Base-by-base conservation (phyloP, 2,888 invertebrate genomes). In the Acleris sparsana region DNA sequence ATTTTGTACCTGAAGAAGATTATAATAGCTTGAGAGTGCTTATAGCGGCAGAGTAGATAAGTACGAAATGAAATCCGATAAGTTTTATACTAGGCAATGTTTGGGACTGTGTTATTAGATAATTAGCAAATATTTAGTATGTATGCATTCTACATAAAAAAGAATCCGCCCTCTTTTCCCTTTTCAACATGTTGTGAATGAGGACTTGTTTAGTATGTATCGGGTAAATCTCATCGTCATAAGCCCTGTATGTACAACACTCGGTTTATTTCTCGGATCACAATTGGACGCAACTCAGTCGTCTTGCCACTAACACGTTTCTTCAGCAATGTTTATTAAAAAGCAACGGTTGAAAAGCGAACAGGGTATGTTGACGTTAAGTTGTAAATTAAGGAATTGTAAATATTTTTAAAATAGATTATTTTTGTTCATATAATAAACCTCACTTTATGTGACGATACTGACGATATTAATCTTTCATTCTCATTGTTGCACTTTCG, bases 341-440 rank as follows among this genome's bases (percentile, higher is more conserved):
- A 82, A 77, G 83, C 92, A 92, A 91, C 92, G 84, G 89, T 92
- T 92, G 92, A 92, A 92, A 92, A 92, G 92, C 79, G 89, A 89
- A 88, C 90, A 91, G 92, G 92, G 89, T 91, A 89, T 87, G 84
- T 90, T 85, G 82, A 86, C 82, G 82, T 81, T 89, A 89, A 91
- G 87, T 83, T 86, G 76, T 87, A 85, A 79, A 77, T 71, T 89
- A 89, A 88, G 87, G 76, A 81, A 88, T 86, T 92, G 92, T 92
- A 92, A 87, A 91, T 92, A 92, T 87, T 88, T 89, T 89, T 72
- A 76, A 69, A 60, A 86, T 87, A 89, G 85, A 90, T 82, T 90
- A 91, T 91, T 90, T 92, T 90, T 92, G 92, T 92, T 92, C 90
- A 90, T 86, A 89, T 88, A 88, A 87, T 88, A 91, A 92, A 92